phyloP scores from a whole-genome alignment of 23 tunicate species.

The Clavelina lepadiformis region DNA sequence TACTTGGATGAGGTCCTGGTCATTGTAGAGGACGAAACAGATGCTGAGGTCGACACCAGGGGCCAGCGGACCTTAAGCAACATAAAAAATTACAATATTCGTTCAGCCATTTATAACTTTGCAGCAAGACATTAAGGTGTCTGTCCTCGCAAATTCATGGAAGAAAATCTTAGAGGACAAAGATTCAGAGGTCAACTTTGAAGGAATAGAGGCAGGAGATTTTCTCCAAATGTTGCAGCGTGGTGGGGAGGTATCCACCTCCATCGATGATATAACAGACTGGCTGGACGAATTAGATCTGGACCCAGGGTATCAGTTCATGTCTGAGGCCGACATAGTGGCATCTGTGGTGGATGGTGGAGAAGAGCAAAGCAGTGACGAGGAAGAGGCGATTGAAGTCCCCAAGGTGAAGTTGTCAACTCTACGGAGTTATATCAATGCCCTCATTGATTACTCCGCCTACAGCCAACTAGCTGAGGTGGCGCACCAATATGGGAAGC shows the following conservation, averaged over 20 bases:
- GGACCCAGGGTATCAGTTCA: constrained; percentile 23
- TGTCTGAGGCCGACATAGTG: constrained; percentile 27
- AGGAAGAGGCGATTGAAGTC: constrained; percentile 24
- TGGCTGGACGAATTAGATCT: constrained; percentile 28
- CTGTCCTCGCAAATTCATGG: constrained; percentile 12
- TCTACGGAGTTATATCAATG: constrained; percentile 22
- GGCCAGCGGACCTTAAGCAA: not conserved
- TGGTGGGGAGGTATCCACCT: constrained; percentile 34
- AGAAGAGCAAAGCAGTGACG: constrained; percentile 30
- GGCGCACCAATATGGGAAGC: constrained; percentile 22
- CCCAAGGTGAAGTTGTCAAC: constrained; percentile 31
- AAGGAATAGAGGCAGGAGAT: constrained; percentile 18
- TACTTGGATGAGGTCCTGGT: constrained; percentile 14
- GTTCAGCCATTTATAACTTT: constrained; percentile 11
- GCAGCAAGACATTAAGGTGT: constrained; percentile 11
- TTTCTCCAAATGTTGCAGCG: constrained; percentile 29
- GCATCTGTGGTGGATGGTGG: constrained; percentile 29
- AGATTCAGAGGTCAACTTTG: constrained; percentile 10
- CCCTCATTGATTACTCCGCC: constrained; percentile 22
- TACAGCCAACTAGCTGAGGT: constrained; percentile 27
- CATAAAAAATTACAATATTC: constrained; percentile 6
- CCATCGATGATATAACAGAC: constrained; percentile 22
- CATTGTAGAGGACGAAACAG: too few relatives aligned
- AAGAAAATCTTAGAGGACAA: constrained; percentile 12
- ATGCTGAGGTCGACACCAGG: constrained; percentile 3